A percentile compares a stretch with the other conserved stretches of the same genome.
phyloP scores from a whole-genome alignment of 2,888 invertebrate genomes.

The Drosophila conformis region DNA sequence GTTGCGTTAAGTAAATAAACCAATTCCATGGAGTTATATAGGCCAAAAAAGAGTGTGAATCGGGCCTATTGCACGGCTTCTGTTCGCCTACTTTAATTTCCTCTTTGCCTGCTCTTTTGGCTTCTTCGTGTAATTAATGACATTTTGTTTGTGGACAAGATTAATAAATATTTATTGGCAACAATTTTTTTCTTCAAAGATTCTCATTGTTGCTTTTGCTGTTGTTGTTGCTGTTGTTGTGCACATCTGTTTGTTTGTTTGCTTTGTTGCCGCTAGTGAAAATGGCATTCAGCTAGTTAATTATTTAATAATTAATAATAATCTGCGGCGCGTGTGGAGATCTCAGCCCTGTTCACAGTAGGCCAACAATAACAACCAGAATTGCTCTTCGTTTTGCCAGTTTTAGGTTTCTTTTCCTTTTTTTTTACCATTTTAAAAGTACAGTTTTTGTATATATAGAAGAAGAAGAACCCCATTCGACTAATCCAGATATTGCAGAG shows the following conservation, averaged over 20 bases:
- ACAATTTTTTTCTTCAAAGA: conserved; percentile 29
- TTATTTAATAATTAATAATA: conserved; percentile 60
- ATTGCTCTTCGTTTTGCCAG: background rate
- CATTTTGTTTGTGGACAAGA: conserved; percentile 49
- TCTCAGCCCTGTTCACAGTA: conserved; percentile 35
- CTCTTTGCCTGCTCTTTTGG: background rate
- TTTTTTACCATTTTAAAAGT: background rate
- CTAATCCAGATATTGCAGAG: background rate
- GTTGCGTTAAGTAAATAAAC: background rate
- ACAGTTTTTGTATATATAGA: background rate
- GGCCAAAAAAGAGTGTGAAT: background rate
- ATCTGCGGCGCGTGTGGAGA: conserved; percentile 50
- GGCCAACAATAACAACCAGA: conserved; percentile 4
- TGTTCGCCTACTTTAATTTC: background rate
- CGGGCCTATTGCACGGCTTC: background rate
- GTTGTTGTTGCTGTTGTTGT: background rate
- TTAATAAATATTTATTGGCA: conserved; percentile 64
- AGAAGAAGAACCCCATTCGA: background rate
- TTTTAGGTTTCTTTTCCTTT: background rate
- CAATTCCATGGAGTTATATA: background rate
- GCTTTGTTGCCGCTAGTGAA: conserved; percentile 22
- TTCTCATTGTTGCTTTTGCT: conserved; percentile 3
- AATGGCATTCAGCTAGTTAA: conserved; percentile 47
- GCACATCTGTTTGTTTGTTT: conserved; percentile 36
- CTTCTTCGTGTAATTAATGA: conserved; percentile 49